phyloP scores from a whole-genome alignment of 2,888 invertebrate species.

The Chromoteleia sp. region DNA sequence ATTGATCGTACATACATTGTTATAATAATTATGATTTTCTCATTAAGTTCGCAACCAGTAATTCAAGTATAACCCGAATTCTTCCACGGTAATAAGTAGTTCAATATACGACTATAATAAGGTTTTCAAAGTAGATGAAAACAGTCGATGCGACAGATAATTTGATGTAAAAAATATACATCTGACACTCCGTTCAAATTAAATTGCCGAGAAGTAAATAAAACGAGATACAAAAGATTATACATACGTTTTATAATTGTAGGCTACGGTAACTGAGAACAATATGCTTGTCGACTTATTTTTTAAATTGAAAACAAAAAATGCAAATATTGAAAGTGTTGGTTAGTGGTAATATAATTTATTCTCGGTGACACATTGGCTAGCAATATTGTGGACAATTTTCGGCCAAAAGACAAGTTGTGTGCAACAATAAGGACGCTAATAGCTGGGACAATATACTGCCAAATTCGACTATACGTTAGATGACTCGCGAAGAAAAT shows the following conservation, averaged over 20 bases:
- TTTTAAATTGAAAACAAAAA: background rate
- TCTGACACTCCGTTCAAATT: no score
- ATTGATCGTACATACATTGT: constrained; percentile 50
- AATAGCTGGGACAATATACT: constrained; percentile 84
- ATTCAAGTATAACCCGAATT: constrained; percentile 72
- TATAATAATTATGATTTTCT: constrained; percentile 56
- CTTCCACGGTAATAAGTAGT: constrained; percentile 72
- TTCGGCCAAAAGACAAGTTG: constrained; percentile 42
- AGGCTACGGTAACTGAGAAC: no score
- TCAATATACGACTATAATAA: constrained; percentile 43
- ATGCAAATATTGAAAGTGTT: constrained; percentile 1
- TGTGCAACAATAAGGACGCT: constrained; percentile 72
- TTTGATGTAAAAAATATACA: background rate
- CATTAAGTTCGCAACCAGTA: constrained; percentile 42
- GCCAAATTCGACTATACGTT: constrained; percentile 83
- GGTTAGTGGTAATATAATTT: background rate
- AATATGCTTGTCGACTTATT: background rate
- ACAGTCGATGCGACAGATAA: constrained; percentile 32
- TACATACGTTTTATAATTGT: no score
- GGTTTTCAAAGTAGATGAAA: constrained; percentile 40
- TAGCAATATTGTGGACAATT: constrained; percentile 6
- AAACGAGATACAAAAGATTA: no score
- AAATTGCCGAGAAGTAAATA: no score
- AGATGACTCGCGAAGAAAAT: constrained; percentile 78
- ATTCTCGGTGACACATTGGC: background rate